Evolutionary conservation across 1,140 invertebrate genomes (phyloP).

Genomic region (Cotesia typhae): DNA sequence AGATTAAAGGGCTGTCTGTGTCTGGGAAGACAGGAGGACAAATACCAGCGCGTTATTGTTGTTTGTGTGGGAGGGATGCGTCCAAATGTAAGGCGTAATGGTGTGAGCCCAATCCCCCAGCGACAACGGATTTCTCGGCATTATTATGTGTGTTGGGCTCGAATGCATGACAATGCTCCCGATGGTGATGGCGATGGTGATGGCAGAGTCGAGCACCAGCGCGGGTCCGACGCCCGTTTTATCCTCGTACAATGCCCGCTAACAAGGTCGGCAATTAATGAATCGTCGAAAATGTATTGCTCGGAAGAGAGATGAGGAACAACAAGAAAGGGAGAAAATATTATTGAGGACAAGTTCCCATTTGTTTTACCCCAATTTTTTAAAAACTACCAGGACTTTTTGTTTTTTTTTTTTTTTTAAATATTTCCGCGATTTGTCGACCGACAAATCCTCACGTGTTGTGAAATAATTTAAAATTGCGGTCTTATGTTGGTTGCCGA

Average conservation of each 20-base stretch:
- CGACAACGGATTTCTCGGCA: slow-evolving; percentile 51
- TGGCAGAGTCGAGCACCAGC: slow-evolving; percentile 45
- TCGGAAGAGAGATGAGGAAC: slow-evolving; percentile 42
- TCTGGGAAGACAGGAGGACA: too few relatives aligned
- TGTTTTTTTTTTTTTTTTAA: too few relatives aligned
- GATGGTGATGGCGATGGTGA: background rate
- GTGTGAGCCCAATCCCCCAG: slow-evolving; percentile 44
- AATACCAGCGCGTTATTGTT: too few relatives aligned
- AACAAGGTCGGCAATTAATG: slow-evolving; percentile 58
- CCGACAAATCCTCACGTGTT: too few relatives aligned
- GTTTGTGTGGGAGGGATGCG: background rate
- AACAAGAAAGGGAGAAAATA: slow-evolving; percentile 12
- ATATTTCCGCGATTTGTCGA: too few relatives aligned
- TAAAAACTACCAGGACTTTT: too few relatives aligned
- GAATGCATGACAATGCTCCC: slow-evolving; percentile 52
- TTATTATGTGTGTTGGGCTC: slow-evolving; percentile 50
- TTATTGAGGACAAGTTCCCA: slow-evolving; percentile 1
- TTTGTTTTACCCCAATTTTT: too few relatives aligned
- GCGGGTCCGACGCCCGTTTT: slow-evolving; percentile 42
- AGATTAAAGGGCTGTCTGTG: slow-evolving; percentile 35
- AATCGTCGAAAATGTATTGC: slow-evolving; percentile 48
- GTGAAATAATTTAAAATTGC: too few relatives aligned
- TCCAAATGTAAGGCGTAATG: background rate
- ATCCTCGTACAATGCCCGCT: slow-evolving; percentile 48
- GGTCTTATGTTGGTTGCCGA: too few relatives aligned